Conservation (phyloP, 37 sponge, comb jelly and placozoan species). For the Dysidea cf. avara region DNA sequence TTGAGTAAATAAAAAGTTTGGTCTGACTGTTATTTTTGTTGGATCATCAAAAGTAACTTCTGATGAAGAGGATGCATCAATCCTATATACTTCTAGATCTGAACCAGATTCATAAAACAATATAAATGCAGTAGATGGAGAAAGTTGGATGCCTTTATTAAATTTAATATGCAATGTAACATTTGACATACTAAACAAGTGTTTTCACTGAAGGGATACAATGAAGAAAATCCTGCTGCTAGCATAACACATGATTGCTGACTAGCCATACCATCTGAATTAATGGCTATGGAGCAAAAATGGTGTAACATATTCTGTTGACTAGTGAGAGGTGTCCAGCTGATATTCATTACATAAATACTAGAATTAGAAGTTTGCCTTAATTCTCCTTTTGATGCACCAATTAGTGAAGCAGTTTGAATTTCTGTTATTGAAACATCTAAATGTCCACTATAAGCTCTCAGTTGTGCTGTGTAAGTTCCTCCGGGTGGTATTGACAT, state of each 20-base stretch:
- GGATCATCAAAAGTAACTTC: conserved; percentile 8
- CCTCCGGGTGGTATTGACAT: conserved; percentile 21
- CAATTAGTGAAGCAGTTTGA: conserved; percentile 26
- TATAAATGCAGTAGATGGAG: conserved; percentile 8
- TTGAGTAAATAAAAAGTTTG: conserved; percentile 12
- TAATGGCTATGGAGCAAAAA: conserved; percentile 29
- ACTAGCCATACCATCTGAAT: conserved; percentile 31
- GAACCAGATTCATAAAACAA: conserved; percentile 15
- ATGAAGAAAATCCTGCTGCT: conserved; percentile 10
- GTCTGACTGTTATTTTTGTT: conserved; percentile 5
- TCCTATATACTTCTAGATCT: conserved; percentile 9
- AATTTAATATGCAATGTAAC: conserved; percentile 10
- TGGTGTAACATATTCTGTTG: conserved; percentile 25
- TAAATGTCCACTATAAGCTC: conserved; percentile 15
- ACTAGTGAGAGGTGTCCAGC: conserved; percentile 13
- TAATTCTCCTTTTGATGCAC: neutral
- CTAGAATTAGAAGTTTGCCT: neutral
- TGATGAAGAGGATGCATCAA: conserved; percentile 21
- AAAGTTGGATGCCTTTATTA: conserved; percentile 17
- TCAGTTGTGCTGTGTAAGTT: conserved; percentile 14
- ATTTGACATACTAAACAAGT: conserved; percentile 3
- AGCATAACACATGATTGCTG: conserved; percentile 25
- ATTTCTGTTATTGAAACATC: conserved; percentile 24
- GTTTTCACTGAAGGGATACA: neutral
- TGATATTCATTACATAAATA: conserved; percentile 13